These are phyloP conservation scores for Pinctada fucata DNA, from an alignment of 2,888 invertebrate species.

Conservation along the genomic window DNA sequence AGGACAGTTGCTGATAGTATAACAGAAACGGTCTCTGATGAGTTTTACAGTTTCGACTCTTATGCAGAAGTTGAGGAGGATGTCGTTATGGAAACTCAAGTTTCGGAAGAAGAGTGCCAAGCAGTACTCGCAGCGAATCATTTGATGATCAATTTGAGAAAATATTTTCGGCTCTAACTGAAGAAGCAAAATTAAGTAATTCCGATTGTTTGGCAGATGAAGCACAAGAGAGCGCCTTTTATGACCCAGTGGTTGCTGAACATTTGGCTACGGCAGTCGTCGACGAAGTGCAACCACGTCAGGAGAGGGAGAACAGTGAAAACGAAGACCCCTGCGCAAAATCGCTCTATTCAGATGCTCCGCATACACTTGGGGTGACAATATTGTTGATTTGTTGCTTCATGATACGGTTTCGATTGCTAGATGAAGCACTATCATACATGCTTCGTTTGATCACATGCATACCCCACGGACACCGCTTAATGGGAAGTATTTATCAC, in stretches of 20 bases:
- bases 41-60: not conserved
- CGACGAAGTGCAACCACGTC: not conserved
- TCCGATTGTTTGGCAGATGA: constrained; percentile 14
- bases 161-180: not conserved
- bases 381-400: constrained; percentile 17
- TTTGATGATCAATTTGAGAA: not conserved
- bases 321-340: constrained; percentile 1
- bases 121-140: not conserved
- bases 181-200: constrained; percentile 16
- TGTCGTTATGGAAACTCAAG: too few relatives aligned
- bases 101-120: too few relatives aligned
- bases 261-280: constrained; percentile 3
- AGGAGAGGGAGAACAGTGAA: not conserved
- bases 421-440: constrained; percentile 11
- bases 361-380: constrained; percentile 14
- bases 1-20: not conserved
- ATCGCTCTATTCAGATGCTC: constrained; percentile 3
- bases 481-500: constrained; percentile 12
- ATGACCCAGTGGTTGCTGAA: constrained; percentile 5
- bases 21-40: not conserved
- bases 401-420: constrained; percentile 18
- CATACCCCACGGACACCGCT: constrained; percentile 1
- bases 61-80: not conserved
- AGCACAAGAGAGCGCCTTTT: not conserved
- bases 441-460: constrained; percentile 9